Conservation (phyloP, 2,888 invertebrate genomes). For the Mesorhabditis sp. region DNA sequence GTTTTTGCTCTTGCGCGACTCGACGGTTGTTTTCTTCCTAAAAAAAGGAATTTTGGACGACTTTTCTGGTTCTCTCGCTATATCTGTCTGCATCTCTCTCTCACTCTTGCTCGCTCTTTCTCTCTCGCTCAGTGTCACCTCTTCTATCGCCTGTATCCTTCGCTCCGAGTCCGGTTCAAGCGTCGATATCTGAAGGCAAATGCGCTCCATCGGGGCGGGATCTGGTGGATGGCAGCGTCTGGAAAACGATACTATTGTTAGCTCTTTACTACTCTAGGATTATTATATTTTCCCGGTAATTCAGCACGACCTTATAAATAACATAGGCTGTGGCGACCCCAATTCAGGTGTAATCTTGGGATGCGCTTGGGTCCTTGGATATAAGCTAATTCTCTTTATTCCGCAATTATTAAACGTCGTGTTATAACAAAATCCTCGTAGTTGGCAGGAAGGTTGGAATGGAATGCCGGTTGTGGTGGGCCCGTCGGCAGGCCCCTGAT, state of each 20-base stretch:
- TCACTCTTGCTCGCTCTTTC: not conserved
- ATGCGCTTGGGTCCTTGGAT: too few relatives aligned
- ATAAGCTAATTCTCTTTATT: too few relatives aligned
- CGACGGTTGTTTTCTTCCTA: constrained; percentile 38
- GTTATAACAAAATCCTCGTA: too few relatives aligned
- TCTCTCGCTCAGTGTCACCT: constrained; percentile 11
- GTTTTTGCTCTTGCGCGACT: constrained; percentile 29
- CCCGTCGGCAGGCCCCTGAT: too few relatives aligned
- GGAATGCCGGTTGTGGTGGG: too few relatives aligned
- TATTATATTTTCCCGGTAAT: too few relatives aligned
- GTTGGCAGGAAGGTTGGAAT: too few relatives aligned
- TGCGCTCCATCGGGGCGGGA: constrained; percentile 57
- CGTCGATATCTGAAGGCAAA: constrained; percentile 58
- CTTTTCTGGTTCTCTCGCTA: not conserved
- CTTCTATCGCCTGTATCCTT: constrained; percentile 36
- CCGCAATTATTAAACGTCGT: too few relatives aligned
- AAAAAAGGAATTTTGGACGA: not conserved
- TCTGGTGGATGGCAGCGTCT: constrained; percentile 43
- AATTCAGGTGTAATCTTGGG: too few relatives aligned
- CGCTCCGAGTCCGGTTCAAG: constrained; percentile 59
- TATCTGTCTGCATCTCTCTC: not conserved
- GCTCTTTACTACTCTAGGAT: not conserved
- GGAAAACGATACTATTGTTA: constrained; percentile 4
- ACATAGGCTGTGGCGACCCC: too few relatives aligned
- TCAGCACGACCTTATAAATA: too few relatives aligned